These are phyloP conservation scores for Cantharis rustica DNA, from an alignment of 2,888 invertebrate species.

Conservation along the genomic window DNA sequence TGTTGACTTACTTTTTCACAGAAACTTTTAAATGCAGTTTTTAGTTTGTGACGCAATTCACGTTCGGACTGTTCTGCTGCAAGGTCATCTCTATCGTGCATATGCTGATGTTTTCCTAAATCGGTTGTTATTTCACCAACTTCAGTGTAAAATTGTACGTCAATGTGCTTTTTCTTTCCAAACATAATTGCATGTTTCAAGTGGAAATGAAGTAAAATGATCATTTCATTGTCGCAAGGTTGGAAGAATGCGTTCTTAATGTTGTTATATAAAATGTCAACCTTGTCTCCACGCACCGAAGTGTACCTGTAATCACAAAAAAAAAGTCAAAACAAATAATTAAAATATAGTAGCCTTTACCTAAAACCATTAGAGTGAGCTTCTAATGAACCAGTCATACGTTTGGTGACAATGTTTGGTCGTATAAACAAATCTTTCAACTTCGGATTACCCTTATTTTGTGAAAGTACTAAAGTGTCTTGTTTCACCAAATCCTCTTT, in stretches of 20 bases:
- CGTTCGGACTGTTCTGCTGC: slow-evolving; percentile 98
- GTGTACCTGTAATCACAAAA: slow-evolving; percentile 73
- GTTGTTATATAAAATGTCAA: slow-evolving; percentile 98
- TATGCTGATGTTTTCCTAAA: slow-evolving; percentile 98
- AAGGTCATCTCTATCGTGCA: slow-evolving; percentile 99
- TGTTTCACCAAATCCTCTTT: slow-evolving; percentile 99
- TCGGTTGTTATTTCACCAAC: slow-evolving; percentile 99
- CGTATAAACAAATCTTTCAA: slow-evolving; percentile 96
- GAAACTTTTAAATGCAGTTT: slow-evolving; percentile 97
- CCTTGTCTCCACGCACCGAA: slow-evolving; percentile 98
- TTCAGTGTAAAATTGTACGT: slow-evolving; percentile 99
- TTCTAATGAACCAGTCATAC: slow-evolving; percentile 93
- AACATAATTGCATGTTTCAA: slow-evolving; percentile 99
- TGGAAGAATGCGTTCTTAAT: slow-evolving; percentile 99
- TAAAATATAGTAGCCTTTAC: slow-evolving; percentile 58
- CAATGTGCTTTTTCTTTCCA: slow-evolving; percentile 95
- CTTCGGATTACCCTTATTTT: slow-evolving; percentile 97
- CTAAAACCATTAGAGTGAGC: slow-evolving; percentile 96
- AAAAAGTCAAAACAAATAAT: neutral
- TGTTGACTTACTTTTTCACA: slow-evolving; percentile 79
- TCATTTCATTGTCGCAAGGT: slow-evolving; percentile 98
- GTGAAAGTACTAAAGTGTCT: slow-evolving; percentile 90
- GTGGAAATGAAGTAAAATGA: slow-evolving; percentile 98
- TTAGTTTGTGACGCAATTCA: slow-evolving; percentile 93
- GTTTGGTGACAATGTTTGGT: slow-evolving; percentile 97